A percentile compares a stretch with the other conserved stretches of the same genome.
Conservation (phyloP, 1,140 invertebrate species). For the Nymphalis io region DNA sequence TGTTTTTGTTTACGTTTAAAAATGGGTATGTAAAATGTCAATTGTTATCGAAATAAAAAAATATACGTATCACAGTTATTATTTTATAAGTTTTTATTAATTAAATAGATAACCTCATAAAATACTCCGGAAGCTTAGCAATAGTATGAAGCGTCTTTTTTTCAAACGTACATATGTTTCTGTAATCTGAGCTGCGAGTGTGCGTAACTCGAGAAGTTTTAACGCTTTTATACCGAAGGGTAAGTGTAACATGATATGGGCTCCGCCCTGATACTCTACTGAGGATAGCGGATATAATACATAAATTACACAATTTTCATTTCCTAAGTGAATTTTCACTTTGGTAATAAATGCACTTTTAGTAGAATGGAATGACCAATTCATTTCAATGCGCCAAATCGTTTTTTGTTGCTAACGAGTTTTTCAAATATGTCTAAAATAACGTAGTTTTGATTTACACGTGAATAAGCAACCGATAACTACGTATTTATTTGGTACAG, state of each 20-base stretch:
- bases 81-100: neutral
- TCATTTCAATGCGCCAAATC: neutral
- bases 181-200: conserved; percentile 56
- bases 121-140: neutral
- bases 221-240: conserved; percentile 73
- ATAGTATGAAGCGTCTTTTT: neutral
- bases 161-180: conserved; percentile 34
- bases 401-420: too few relatives aligned
- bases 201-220: conserved; percentile 61
- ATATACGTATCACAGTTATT: neutral
- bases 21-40: neutral
- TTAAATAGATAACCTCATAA: neutral
- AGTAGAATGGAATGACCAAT: neutral
- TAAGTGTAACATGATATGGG: conserved; percentile 67
- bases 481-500: too few relatives aligned
- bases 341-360: conserved; percentile 30
- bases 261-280: conserved; percentile 50
- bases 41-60: neutral
- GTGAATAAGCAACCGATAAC: too few relatives aligned
- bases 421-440: too few relatives aligned
- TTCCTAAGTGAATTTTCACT: conserved; percentile 67
- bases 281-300: conserved; percentile 33
- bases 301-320: conserved; percentile 58
- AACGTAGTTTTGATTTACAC: too few relatives aligned
- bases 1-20: neutral